phyloP scores from a whole-genome alignment of 2,797 vertebrate genomes.

The Simalia tracyae region DNA sequence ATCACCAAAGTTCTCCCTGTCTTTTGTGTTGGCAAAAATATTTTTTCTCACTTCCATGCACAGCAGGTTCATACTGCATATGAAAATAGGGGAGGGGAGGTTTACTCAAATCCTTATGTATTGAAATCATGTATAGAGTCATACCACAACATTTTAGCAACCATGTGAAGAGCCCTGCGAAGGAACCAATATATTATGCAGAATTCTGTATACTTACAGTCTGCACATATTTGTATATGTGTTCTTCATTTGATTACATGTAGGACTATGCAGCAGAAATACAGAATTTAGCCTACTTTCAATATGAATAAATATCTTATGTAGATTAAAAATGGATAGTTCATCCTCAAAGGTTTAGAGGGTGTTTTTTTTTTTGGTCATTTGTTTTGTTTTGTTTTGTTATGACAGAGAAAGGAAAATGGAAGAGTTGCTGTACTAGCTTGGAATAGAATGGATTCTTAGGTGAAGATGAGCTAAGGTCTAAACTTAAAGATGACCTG shows the following conservation, averaged over 20 bases:
- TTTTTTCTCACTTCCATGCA: background rate
- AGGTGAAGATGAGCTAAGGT: background rate
- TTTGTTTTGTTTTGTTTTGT: background rate
- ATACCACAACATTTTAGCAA: background rate
- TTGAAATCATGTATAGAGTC: background rate
- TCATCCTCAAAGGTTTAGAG: background rate
- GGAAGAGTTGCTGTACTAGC: background rate
- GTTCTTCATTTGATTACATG: background rate
- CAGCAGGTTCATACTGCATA: background rate
- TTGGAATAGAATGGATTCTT: background rate
- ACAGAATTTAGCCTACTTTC: no score
- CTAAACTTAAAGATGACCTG: background rate
- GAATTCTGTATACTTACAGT: background rate
- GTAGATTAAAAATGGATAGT: background rate
- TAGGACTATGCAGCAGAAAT: background rate
- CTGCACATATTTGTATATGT: background rate
- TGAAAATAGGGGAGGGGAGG: background rate
- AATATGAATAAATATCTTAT: background rate
- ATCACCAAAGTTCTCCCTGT: background rate
- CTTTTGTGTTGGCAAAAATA: background rate
- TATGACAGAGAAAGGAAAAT: background rate
- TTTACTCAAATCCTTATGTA: background rate
- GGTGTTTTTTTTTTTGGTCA: no score
- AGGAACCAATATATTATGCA: background rate
- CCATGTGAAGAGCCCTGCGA: background rate